These are phyloP conservation scores for Meandrina meandrites DNA, from an alignment of 92 coral and sea anemone species.

Conservation along the genomic window DNA sequence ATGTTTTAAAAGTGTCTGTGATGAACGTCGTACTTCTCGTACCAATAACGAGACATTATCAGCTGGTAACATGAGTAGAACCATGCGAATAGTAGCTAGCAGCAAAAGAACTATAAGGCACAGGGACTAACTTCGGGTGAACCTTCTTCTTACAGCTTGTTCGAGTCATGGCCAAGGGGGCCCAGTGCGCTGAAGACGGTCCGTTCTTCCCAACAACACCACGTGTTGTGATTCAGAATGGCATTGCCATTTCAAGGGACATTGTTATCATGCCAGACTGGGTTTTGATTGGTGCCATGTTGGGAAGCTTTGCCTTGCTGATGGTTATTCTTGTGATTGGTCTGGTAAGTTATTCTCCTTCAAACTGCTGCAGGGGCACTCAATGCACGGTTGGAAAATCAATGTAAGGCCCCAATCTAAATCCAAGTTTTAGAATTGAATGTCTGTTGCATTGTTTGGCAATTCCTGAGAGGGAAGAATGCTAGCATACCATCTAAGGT, in stretches of 20 bases:
- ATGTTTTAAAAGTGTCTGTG: too few relatives aligned
- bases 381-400: too few relatives aligned
- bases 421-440: too few relatives aligned
- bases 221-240: slow-evolving; percentile 87
- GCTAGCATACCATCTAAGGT: neutral
- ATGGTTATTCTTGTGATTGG: slow-evolving; percentile 86
- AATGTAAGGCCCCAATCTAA: too few relatives aligned
- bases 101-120: neutral
- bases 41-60: too few relatives aligned
- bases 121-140: neutral
- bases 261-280: slow-evolving; percentile 98
- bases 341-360: slow-evolving; percentile 59
- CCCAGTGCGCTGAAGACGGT: slow-evolving; percentile 94
- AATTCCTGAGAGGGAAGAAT: neutral
- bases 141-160: slow-evolving; percentile 61
- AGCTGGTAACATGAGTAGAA: neutral
- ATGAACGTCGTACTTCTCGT: too few relatives aligned
- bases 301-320: slow-evolving; percentile 80
- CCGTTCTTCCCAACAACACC: slow-evolving; percentile 99
- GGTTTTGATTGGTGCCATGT: slow-evolving; percentile 95
- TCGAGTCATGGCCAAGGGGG: slow-evolving; percentile 98
- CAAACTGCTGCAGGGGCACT: neutral
- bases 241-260: slow-evolving; percentile 83
- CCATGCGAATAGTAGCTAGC: neutral
- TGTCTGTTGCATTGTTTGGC: neutral